phyloP scores from a whole-genome alignment of 2,797 vertebrate genomes.

The Pogonophryne albipinna region DNA sequence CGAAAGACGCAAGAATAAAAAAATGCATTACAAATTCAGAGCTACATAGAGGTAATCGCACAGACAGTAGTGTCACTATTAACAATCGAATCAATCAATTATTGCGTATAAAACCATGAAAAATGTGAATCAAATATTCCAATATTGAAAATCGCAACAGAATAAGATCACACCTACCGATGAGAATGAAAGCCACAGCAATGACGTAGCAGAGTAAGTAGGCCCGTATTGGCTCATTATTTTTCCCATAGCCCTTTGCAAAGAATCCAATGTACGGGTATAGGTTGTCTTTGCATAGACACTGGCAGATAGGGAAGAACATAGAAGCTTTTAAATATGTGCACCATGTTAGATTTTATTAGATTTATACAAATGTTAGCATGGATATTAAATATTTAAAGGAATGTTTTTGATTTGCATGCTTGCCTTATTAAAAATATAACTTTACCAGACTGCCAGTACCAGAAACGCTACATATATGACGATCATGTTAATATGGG shows the following conservation, averaged over 20 bases:
- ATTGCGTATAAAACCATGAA: not conserved
- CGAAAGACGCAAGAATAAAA: not conserved
- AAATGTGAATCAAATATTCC: not conserved
- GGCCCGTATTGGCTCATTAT: conserved; percentile 81
- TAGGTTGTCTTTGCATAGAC: conserved; percentile 86
- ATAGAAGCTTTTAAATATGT: not conserved
- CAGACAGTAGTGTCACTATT: not conserved
- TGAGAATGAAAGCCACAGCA: conserved; percentile 83
- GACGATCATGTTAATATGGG: not conserved
- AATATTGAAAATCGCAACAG: not conserved
- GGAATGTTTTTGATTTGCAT: not conserved
- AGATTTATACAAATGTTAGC: not conserved
- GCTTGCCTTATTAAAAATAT: not conserved
- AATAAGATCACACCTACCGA: conserved; percentile 74
- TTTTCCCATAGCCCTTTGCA: conserved; percentile 86
- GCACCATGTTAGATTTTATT: not conserved
- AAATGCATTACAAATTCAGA: not conserved
- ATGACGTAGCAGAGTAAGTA: conserved; percentile 84
- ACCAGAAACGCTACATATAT: not conserved
- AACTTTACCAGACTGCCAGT: not conserved
- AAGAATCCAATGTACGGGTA: conserved; percentile 86
- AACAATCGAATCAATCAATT: not conserved
- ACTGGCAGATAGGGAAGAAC: conserved; percentile 64
- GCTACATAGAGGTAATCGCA: not conserved
- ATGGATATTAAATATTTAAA: not conserved